These are phyloP conservation scores for Zoroaster sp. DNA, from an alignment of 53 echinoderm and acorn worm genomes.

Conservation along the genomic window DNA sequence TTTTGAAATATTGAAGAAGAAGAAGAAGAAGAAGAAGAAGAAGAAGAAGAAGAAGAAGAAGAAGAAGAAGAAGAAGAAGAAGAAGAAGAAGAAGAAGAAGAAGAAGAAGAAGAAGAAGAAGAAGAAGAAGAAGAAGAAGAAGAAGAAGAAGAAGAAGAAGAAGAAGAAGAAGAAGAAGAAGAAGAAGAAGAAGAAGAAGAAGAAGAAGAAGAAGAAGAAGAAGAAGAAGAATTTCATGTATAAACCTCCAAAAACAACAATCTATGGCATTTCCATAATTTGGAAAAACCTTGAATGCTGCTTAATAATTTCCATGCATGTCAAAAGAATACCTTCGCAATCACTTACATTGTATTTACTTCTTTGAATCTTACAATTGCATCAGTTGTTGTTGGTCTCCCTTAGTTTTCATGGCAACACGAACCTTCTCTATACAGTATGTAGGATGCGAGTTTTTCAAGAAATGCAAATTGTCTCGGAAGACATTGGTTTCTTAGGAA, in stretches of 20 bases:
- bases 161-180: no score
- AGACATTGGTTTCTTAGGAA: background rate
- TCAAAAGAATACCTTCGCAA: background rate
- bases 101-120: no score
- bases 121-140: no score
- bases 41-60: no score
- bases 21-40: no score
- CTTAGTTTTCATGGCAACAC: slow-evolving; percentile 5
- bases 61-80: background rate
- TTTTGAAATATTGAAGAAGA: no score
- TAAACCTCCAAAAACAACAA: background rate
- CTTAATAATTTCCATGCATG: background rate
- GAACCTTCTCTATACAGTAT: background rate
- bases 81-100: background rate
- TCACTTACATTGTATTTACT: background rate
- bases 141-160: no score
- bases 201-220: background rate
- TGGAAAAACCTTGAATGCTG: background rate
- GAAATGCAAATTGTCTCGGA: background rate
- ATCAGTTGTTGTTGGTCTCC: background rate
- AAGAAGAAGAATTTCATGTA: background rate
- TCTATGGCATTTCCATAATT: background rate
- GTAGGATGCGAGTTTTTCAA: background rate
- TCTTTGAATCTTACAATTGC: background rate
- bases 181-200: background rate